Base-by-base conservation (phyloP, 2,888 invertebrate genomes). In the Elmis aenea region DNA sequence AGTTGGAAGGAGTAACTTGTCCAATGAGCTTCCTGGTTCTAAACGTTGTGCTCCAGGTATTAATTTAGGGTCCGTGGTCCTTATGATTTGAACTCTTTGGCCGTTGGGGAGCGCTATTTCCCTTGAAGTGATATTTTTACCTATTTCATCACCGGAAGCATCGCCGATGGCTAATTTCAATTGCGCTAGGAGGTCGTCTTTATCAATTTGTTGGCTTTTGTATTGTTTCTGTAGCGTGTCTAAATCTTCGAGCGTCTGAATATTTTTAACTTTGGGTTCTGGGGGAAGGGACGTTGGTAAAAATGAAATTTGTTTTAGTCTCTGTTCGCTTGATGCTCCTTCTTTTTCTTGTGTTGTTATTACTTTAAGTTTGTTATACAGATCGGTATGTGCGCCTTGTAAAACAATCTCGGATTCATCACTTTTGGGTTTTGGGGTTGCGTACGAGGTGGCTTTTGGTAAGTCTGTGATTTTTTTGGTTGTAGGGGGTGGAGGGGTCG, bases 41-140 rank as follows among this genome's bases (percentile, higher is more conserved):
- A 82, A 69, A 16, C 64, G 62, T 23, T 72, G 69, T 16, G 74
- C 74, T n/a, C 61, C 65, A n/a, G 66, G 61, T 15, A 66, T 62
- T 21, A 82, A 61, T 54, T 81, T 82, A 1, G 83, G 83, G 60
- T 84, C 83, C 0, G 74, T 75, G 1, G 83, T 84, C 54, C 79
- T 75, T 21, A 68, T 64, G 10, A 68, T 57, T 67, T 87, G 85
- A 9, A 84, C 78, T 51, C 79, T 81, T 60, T 86, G 83, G 1
- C 86, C 87, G 52, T 84, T 85, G 0, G 79, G 75, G 26, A 87
- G 59, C 4, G 83, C 76, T 29, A 87, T 75, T 59, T 86, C 86
- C 43, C 85, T 74, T 0, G 85, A 82, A 1, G 83, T 76, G 36
- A 81, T 77, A 46, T 85, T 85, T 57, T 79, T 83, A 29, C 76